phyloP scores from a whole-genome alignment of 30 jellyfish, hydroid and myxozoan species.

The Nemopilema nomurai region DNA sequence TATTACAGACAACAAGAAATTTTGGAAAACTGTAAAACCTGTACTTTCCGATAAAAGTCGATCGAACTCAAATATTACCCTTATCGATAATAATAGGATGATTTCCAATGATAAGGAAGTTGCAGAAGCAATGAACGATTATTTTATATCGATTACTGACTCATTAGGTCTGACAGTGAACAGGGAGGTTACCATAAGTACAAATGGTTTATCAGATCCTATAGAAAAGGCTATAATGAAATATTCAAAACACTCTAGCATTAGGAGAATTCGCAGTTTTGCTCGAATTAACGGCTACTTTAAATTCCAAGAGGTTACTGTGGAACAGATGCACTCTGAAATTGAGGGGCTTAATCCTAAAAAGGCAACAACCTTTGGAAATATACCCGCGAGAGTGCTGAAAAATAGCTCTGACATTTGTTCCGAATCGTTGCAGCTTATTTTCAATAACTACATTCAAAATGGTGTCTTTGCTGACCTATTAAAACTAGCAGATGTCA shows the following conservation, averaged over 20 bases:
- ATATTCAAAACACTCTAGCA: no score
- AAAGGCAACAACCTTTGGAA: constrained; percentile 4
- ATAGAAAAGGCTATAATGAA: no score
- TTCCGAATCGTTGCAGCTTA: constrained; percentile 11
- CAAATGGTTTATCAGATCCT: no score
- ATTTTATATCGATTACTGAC: no score
- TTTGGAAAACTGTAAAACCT: neutral
- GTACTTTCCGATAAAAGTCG: neutral
- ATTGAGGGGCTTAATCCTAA: no score
- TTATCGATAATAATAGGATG: neutral
- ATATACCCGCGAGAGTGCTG: neutral
- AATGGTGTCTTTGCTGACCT: neutral
- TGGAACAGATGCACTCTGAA: neutral
- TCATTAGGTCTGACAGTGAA: no score
- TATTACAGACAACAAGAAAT: neutral
- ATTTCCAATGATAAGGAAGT: no score
- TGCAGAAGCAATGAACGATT: no score
- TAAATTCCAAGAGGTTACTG: neutral
- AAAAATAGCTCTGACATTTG: constrained; percentile 1
- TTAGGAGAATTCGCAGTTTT: neutral
- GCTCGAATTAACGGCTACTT: neutral
- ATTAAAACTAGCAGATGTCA: constrained; percentile 5
- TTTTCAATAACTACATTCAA: neutral
- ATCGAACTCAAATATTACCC: neutral
- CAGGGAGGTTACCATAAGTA: no score